These are phyloP conservation scores for Monochamus alternatus DNA, from an alignment of 2,888 invertebrate genomes.

Conservation along the genomic window DNA sequence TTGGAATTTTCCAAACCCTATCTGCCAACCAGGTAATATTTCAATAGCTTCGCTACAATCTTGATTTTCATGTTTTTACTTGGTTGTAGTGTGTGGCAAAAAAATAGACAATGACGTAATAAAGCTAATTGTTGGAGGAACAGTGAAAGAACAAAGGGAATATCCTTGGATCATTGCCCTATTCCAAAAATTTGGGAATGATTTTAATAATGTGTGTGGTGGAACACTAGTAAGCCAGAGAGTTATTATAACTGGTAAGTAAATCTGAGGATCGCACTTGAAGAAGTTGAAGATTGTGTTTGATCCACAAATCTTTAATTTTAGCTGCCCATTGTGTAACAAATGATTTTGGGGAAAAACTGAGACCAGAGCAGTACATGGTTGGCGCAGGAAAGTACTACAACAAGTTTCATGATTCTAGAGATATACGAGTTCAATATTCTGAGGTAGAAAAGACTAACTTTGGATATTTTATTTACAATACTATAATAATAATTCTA, in stretches of 20 bases:
- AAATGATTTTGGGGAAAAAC: constrained; percentile 34
- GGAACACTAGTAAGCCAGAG: constrained; percentile 43
- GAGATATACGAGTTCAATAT: constrained; percentile 41
- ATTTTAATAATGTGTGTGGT: constrained; percentile 43
- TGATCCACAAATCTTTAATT: neutral
- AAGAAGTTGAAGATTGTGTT: neutral
- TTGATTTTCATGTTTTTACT: neutral
- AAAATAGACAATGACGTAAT: constrained; percentile 40
- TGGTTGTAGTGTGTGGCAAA: constrained; percentile 47
- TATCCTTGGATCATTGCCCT: constrained; percentile 49
- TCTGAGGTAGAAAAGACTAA: constrained; percentile 33
- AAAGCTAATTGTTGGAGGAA: constrained; percentile 34
- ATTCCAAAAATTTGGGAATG: constrained; percentile 28
- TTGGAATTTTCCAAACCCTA: constrained; percentile 48
- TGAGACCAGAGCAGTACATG: constrained; percentile 32
- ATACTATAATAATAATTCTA: neutral
- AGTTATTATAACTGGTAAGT: constrained; percentile 45
- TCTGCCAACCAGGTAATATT: constrained; percentile 48
- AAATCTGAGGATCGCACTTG: neutral
- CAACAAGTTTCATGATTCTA: constrained; percentile 37
- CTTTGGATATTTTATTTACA: too few relatives aligned
- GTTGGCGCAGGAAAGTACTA: constrained; percentile 46
- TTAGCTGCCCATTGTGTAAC: constrained; percentile 48
- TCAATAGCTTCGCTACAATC: neutral
- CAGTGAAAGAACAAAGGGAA: constrained; percentile 37